phyloP scores from a whole-genome alignment of 2,888 invertebrate genomes.

The Coelogynopora nodosa region DNA sequence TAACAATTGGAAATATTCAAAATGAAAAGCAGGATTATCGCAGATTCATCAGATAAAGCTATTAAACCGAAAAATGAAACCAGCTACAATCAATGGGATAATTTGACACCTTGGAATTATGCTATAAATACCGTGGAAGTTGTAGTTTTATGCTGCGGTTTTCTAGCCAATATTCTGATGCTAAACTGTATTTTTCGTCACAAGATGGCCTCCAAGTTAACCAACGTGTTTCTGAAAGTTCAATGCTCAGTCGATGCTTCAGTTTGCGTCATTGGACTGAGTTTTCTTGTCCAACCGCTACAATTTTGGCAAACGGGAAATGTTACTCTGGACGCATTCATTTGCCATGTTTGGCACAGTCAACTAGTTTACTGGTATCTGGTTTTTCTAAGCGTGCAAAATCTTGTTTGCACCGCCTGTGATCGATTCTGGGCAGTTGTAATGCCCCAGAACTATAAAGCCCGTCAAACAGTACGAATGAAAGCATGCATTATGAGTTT shows the following conservation, averaged over 20 bases:
- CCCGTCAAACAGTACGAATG: neutral
- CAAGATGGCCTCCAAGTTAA: neutral
- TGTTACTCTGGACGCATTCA: neutral
- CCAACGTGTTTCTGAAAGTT: neutral
- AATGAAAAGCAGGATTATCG: too few relatives aligned
- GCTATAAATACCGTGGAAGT: neutral
- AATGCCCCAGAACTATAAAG: neutral
- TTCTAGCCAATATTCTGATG: neutral
- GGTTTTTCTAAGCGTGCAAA: neutral
- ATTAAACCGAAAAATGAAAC: neutral
- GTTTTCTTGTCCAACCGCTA: neutral
- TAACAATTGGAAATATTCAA: too few relatives aligned
- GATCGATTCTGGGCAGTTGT: slow-evolving; percentile 27
- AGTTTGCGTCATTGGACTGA: neutral
- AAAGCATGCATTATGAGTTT: neutral
- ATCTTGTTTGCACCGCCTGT: slow-evolving; percentile 21
- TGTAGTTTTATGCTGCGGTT: neutral
- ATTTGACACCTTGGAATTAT: neutral
- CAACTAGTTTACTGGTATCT: neutral
- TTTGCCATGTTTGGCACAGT: neutral
- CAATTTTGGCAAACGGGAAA: neutral
- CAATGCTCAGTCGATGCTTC: neutral
- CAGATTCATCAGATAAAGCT: too few relatives aligned
- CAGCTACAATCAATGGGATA: neutral
- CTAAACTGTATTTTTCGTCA: neutral